Evolutionary conservation across 2,797 vertebrate species (phyloP).

Genomic region (Acanthurus lineatus): DNA sequence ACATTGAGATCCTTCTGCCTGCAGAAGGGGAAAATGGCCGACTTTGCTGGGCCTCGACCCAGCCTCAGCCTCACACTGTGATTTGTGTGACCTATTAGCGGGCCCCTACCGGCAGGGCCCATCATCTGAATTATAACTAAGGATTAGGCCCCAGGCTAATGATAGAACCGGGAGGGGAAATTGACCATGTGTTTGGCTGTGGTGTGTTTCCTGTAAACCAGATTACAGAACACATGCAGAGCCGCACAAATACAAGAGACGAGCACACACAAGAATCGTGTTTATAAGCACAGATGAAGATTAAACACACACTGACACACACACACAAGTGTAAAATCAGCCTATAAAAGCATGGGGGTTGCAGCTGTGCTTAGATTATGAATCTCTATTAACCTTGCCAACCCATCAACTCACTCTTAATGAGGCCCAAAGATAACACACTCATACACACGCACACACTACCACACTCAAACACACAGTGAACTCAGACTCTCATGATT

Average conservation of each 20-base stretch:
- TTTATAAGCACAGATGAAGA: slow-evolving; percentile 59
- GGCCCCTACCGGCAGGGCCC: slow-evolving; percentile 80
- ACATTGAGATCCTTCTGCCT: slow-evolving; percentile 76
- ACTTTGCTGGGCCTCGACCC: slow-evolving; percentile 43
- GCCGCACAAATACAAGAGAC: slow-evolving; percentile 64
- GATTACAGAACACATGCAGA: slow-evolving; percentile 75
- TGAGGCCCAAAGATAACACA: slow-evolving; percentile 68
- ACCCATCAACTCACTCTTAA: slow-evolving; percentile 76
- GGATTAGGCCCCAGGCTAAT: slow-evolving; percentile 81
- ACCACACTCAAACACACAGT: slow-evolving; percentile 11
- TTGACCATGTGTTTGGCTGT: slow-evolving; percentile 75
- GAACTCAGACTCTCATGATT: slow-evolving; percentile 33
- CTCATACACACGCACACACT: slow-evolving; percentile 35
- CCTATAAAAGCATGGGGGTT: slow-evolving; percentile 60
- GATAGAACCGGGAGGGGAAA: slow-evolving; percentile 71
- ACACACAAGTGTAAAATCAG: slow-evolving; percentile 48
- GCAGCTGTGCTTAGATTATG: slow-evolving; percentile 80
- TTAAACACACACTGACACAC: slow-evolving; percentile 60
- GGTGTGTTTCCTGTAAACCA: slow-evolving; percentile 76
- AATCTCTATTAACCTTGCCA: slow-evolving; percentile 83
- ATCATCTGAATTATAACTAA: slow-evolving; percentile 86
- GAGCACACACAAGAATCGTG: slow-evolving; percentile 56
- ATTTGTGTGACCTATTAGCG: slow-evolving; percentile 86
- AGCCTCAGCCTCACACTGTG: slow-evolving; percentile 59
- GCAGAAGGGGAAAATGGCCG: slow-evolving; percentile 76